A percentile compares a stretch with the other conserved stretches of the same genome.
These are phyloP conservation scores for Geothlypis trichas DNA, from an alignment of 2,113 vertebrate species.

Conservation along the genomic window DNA sequence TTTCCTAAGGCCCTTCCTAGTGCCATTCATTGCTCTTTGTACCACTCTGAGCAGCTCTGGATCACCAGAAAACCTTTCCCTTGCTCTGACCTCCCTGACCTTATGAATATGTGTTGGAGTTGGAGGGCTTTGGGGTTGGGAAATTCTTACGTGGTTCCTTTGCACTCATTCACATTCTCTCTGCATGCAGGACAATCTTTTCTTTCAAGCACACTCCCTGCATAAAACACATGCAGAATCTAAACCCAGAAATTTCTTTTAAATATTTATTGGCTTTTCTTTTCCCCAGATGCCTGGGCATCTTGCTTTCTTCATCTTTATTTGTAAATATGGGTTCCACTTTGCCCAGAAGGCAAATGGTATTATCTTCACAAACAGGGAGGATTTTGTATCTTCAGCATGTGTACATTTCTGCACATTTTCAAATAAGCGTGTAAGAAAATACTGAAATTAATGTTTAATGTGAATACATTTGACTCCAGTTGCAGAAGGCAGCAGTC, in stretches of 20 bases:
- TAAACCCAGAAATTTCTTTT: neutral
- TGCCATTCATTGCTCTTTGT: neutral
- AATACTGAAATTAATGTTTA: slow-evolving; percentile 5
- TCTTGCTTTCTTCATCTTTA: neutral
- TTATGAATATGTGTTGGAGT: neutral
- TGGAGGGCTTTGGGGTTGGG: neutral
- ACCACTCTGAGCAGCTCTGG: neutral
- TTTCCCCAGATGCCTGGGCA: neutral
- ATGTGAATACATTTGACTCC: neutral
- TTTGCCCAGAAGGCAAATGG: neutral
- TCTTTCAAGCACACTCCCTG: neutral
- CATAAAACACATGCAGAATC: neutral
- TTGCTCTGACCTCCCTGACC: neutral
- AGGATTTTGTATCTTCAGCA: neutral
- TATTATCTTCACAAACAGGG: neutral
- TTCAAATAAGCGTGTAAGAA: neutral
- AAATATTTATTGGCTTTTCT: neutral
- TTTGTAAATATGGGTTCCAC: neutral
- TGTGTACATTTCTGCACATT: neutral
- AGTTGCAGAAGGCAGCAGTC: neutral
- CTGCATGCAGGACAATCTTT: neutral
- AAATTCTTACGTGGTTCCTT: neutral
- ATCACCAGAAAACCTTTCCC: neutral
- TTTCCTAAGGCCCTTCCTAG: neutral
- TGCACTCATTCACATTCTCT: neutral